phyloP scores from a whole-genome alignment of 2,888 invertebrate genomes.

The Leptothorax acervorum region DNA sequence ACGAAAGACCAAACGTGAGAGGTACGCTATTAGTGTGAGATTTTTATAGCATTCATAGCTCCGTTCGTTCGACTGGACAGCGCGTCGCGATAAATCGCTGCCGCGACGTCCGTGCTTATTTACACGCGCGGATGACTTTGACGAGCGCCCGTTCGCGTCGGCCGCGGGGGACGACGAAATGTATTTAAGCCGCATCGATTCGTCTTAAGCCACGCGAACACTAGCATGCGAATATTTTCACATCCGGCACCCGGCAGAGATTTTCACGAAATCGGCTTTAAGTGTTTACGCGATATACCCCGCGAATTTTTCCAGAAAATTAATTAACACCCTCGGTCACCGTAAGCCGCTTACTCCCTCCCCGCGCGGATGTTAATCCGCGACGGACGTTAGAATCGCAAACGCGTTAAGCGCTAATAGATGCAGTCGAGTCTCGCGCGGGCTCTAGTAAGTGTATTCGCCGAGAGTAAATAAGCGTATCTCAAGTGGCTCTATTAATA shows the following conservation, averaged over 20 bases:
- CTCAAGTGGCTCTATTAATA: conserved; percentile 78
- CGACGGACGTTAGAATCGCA: conserved; percentile 36
- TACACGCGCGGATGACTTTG: conserved; percentile 29
- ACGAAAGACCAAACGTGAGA: conserved; percentile 20
- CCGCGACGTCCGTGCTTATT: conserved; percentile 21
- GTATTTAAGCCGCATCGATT: conserved; percentile 42
- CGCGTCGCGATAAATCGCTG: conserved; percentile 34
- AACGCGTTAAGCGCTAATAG: conserved; percentile 70
- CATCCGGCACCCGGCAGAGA: conserved; percentile 33
- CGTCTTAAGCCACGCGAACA: conserved; percentile 36
- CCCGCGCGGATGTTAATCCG: conserved; percentile 58
- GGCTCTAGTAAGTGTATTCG: conserved; percentile 60
- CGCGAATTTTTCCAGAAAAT: conserved; percentile 61
- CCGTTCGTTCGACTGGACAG: background rate
- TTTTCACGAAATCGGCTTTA: conserved; percentile 59
- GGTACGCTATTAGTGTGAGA: conserved; percentile 15
- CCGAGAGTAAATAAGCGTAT: conserved; percentile 74
- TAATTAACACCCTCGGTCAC: conserved; percentile 69
- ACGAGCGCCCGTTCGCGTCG: background rate
- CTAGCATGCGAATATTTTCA: conserved; percentile 30
- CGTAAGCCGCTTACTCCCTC: conserved; percentile 65
- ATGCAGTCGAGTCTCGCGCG: conserved; percentile 64
- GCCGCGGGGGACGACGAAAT: conserved; percentile 15
- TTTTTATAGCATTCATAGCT: background rate
- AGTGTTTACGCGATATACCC: conserved; percentile 60